Base-by-base conservation (phyloP, 2,113 vertebrate genomes). In the Petaurus breviceps region DNA sequence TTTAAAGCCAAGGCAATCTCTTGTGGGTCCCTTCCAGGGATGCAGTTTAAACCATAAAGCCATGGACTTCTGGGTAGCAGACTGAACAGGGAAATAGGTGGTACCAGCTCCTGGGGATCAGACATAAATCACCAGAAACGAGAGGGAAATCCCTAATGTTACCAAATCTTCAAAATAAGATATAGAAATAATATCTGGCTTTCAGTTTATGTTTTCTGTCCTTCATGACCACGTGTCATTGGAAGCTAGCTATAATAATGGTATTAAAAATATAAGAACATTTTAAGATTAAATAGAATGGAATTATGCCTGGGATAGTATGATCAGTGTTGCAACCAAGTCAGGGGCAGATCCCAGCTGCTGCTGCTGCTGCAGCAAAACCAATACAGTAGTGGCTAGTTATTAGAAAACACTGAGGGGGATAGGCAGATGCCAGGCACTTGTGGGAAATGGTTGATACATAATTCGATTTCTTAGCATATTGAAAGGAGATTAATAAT, bases 261-360 rank as follows among this genome's bases (percentile, higher is more conserved):
- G 5, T 94, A 90, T 77, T 91, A n/a, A 47, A 96, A 2, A 3
- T 77, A 94, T 52, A 54, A 84, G 43, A 94, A 96, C 96, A 94
- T 91, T 54, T 68, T 51, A 43, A 96, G 89, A 89, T 46, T 6
- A 5, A 90, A 25, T 51, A 55, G 51, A 95, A 43, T 94, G 16
- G 96, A 95, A 96, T 96, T 57, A 92, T 92, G 12, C 43, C 46
- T 3, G 37, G 37, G 19, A 61, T 94, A 43, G n/a, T 16, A 46
- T 26, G 57, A 95, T 96, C 14, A 14, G 31, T 93, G 24, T 96
- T 97, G 53, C 51, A 92, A 3, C 97, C 91, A 95, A 93, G 43
- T 52, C 23, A 61, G 93, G 37, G 37, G 52, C 84, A 7, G 3
- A 90, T 14, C 2, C 8, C 28, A 61, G 93, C 90, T 94, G 77